These are phyloP conservation scores for Osmoderma eremita DNA, from an alignment of 2,888 invertebrate genomes.

Conservation along the genomic window DNA sequence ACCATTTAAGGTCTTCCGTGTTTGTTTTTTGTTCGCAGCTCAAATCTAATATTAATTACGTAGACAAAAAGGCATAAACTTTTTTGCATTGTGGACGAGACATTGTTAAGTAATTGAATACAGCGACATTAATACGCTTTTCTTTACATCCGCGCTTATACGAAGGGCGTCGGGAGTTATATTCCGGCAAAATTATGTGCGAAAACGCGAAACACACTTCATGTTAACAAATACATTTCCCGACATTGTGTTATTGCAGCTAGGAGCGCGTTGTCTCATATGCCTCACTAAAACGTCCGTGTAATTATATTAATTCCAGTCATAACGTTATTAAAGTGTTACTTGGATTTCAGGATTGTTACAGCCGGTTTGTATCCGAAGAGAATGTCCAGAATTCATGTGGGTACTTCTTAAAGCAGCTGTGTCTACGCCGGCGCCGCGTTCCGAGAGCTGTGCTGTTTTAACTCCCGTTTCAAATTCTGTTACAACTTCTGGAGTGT, in stretches of 20 bases:
- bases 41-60: constrained; percentile 26
- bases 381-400: constrained; percentile 34
- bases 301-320: constrained; percentile 41
- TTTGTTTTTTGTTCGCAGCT: neutral
- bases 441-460: neutral
- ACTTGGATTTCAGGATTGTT: constrained; percentile 32
- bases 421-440: neutral
- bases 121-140: constrained; percentile 28
- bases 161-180: neutral
- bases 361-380: constrained; percentile 23
- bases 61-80: constrained; percentile 17
- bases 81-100: constrained; percentile 12
- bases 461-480: neutral
- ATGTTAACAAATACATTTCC: constrained; percentile 40
- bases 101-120: constrained; percentile 33
- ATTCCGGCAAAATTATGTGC: constrained; percentile 19
- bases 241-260: constrained; percentile 38
- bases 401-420: constrained; percentile 12
- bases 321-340: constrained; percentile 37
- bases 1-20: neutral
- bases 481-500: neutral
- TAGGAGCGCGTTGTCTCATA: constrained; percentile 33
- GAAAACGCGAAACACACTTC: constrained; percentile 7
- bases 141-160: neutral
- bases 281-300: constrained; percentile 33